These are phyloP conservation scores for Epirrhoe alternata DNA, from an alignment of 2,888 invertebrate genomes.

Conservation along the genomic window DNA sequence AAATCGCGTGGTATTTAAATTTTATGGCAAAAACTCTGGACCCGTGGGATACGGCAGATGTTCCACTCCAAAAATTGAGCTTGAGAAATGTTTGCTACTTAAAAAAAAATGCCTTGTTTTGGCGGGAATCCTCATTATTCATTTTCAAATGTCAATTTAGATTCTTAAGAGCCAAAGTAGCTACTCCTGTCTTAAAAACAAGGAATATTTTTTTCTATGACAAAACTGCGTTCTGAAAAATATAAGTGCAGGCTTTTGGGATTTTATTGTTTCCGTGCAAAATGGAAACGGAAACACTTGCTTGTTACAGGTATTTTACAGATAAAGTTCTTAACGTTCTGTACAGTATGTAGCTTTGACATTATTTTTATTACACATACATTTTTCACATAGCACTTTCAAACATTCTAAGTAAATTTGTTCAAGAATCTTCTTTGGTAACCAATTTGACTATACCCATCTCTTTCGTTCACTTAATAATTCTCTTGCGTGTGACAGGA, in stretches of 20 bases:
- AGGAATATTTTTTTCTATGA: too few relatives aligned
- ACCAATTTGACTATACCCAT: neutral
- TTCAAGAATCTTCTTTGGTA: neutral
- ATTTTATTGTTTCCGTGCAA: neutral
- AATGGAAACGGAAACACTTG: neutral
- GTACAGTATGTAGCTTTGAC: neutral
- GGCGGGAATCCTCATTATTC: neutral
- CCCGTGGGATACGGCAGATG: conserved; percentile 22
- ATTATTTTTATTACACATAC: neutral
- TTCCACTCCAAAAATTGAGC: conserved; percentile 14
- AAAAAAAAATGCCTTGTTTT: conserved; percentile 5
- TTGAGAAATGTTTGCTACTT: conserved; percentile 18
- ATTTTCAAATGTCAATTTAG: neutral
- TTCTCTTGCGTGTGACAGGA: conserved; percentile 86
- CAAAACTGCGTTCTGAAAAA: too few relatives aligned
- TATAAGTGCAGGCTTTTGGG: too few relatives aligned
- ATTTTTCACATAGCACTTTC: conserved; percentile 3
- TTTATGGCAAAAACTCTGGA: conserved; percentile 22
- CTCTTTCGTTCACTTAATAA: conserved; percentile 17
- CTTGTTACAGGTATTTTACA: neutral
- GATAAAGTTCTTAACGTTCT: neutral
- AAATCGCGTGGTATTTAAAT: conserved; percentile 37
- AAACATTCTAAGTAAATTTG: neutral
- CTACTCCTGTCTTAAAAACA: too few relatives aligned
- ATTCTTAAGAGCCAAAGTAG: too few relatives aligned